phyloP scores from a whole-genome alignment of 2,888 invertebrate species.

The Sepioteuthis lessoniana region DNA sequence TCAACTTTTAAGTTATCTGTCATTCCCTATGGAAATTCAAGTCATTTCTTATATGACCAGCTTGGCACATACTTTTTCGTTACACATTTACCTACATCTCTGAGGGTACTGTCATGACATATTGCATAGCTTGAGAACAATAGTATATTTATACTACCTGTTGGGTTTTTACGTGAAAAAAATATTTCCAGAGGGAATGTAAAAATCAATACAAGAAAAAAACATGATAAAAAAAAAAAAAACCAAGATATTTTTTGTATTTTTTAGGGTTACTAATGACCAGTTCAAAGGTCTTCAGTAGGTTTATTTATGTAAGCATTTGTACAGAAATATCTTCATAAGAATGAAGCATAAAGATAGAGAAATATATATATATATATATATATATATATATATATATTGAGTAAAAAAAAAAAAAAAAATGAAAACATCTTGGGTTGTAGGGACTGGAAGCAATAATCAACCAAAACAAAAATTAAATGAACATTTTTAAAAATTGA shows the following conservation, averaged over 20 bases:
- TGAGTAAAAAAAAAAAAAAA: neutral
- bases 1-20: no score
- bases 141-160: neutral
- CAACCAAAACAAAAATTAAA: neutral
- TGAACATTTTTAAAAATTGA: neutral
- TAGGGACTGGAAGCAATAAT: neutral
- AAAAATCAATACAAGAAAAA: no score
- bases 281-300: neutral
- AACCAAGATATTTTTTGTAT: neutral
- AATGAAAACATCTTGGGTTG: neutral
- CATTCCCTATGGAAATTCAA: no score
- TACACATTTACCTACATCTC: no score
- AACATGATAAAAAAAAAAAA: neutral
- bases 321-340: slow-evolving; percentile 10
- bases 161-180: neutral
- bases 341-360: neutral
- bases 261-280: neutral
- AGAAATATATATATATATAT: neutral
- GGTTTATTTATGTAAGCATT: neutral
- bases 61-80: no score
- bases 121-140: no score
- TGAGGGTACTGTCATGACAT: no score
- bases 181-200: neutral
- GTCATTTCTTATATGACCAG: no score
- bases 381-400: neutral